Evolutionary conservation across 2,888 invertebrate species (phyloP), one percentile per base, ranked within the genome.

Genomic region (Aspidiotus destructor): DNA sequence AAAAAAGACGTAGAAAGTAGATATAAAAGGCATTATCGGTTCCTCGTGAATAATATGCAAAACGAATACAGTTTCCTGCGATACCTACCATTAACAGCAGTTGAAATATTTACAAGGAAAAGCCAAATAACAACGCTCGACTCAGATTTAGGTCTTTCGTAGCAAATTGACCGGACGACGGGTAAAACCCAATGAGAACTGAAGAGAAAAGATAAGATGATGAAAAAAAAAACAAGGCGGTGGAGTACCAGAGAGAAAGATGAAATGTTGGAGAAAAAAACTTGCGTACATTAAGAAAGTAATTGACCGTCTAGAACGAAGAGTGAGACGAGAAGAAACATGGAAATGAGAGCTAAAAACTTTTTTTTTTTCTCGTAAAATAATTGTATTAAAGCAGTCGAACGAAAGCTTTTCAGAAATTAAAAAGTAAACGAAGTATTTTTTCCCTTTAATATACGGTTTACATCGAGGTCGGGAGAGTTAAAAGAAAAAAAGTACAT

Each of bases 341-440:
- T 10, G 41, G 40, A 57, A 57, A 58, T 44, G 48, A 57, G 57
- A 64, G 57, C 42, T 55, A 58, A 65, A 58, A 48, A 57, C 41
- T 65, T 65, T 65, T 40, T 65, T 40, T 65, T 65, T 58, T 57
- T 65, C 48, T 40, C 58, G 57, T 65, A 42, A 65, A 65, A 65
- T 65, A 65, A 65, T 65, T 65, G 65, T 48, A 65, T 65, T 65
- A 65, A 48, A 65, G 65, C 58, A 65, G 65, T 65, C 65, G 58
- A 58, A 58, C 58, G 65, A 65, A 65, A 65, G 65, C 65, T 65
- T 65, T 65, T 48, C 57, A 65, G 57, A 65, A 65, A 65, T 65
- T 65, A 65, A 65, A 65, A 65, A 65, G 44, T 65, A 65, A 65
- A 65, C 57, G 57, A 11, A 64, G 64, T 28, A 28, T 28, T 28